Evolutionary conservation across 2,888 invertebrate species (phyloP), one percentile per base, ranked within the genome.

Genomic region (Dynastes maya): DNA sequence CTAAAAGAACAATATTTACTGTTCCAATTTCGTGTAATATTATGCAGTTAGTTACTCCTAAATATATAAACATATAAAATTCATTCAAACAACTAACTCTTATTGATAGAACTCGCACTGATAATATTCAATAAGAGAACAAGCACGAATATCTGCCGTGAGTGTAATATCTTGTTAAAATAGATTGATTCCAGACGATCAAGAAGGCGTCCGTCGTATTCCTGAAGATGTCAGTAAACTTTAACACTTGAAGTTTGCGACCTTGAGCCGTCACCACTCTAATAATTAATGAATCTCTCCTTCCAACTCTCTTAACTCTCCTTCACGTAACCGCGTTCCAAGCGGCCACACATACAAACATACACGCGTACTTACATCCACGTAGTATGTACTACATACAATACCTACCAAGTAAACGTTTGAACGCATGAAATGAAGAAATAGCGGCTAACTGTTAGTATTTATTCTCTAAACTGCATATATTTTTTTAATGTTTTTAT

Each of bases 191-290:
- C 55, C 58, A 58, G 58, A 16, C 55, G 55, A 72, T 58, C 16
- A 29, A 29, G 63, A 8, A 58, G 22, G 16, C 40, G 58, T 58
- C 22, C 55, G 58, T 58, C 72, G 55, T 58, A 22, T 58, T 58
- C 58, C 58, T 58, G 58, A 58, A 55, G 83, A 83, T 84, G 85
- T 79, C 83, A 80, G 78, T 79, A 83, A 84, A 85, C 84, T 84
- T 85, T 83, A 82, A 86, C 87, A 87, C 86, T 79, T 76, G 80
- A 82, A 80, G 80, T 76, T 83, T 82, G 84, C 87, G 89, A 89
- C 89, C 90, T 89, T 90, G 90, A 88, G 84, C 82, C 81, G 86
- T 83, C 86, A 85, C 83, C 85, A 85, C 88, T 68, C 61, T 89
- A 89, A 89, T 90, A 90, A 90, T 88, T 88, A 87, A 87, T 83